These are phyloP conservation scores for Drosophila neocordata DNA, from an alignment of 1,140 invertebrate genomes.

Conservation along the genomic window DNA sequence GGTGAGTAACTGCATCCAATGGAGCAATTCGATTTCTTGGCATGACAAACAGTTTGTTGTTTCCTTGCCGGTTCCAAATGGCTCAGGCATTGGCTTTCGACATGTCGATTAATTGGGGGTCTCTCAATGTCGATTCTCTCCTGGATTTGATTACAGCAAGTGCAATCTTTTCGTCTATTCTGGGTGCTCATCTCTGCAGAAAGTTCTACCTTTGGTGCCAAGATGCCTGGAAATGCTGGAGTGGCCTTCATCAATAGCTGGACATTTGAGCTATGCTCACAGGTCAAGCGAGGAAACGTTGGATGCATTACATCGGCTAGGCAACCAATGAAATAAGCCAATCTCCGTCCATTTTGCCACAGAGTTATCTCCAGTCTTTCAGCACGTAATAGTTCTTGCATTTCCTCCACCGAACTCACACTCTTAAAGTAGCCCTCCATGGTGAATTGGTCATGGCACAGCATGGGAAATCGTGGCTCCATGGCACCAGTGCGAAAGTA, in stretches of 20 bases:
- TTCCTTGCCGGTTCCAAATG: conserved; percentile 52
- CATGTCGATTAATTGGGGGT: conserved; percentile 37
- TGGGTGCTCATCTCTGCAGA: conserved; percentile 51
- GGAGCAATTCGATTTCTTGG: conserved; percentile 41
- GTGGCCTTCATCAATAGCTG: conserved; percentile 79
- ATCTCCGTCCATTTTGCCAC: conserved; percentile 75
- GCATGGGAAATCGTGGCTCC: conserved; percentile 76
- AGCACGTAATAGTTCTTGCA: conserved; percentile 55
- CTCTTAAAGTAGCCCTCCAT: conserved; percentile 79
- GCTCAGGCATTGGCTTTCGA: conserved; percentile 43
- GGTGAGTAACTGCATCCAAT: conserved; percentile 11
- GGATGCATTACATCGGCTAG: conserved; percentile 69
- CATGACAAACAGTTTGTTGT: conserved; percentile 63
- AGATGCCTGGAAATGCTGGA: conserved; percentile 71
- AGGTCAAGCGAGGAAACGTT: conserved; percentile 56
- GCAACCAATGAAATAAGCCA: conserved; percentile 70
- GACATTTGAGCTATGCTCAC: conserved; percentile 61
- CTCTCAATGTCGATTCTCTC: conserved; percentile 1
- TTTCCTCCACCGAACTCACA: conserved; percentile 47
- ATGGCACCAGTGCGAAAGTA: conserved; percentile 77
- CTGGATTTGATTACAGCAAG: conserved; percentile 19
- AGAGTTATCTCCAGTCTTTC: conserved; percentile 74
- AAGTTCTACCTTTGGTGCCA: conserved; percentile 73
- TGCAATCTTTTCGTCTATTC: conserved; percentile 40
- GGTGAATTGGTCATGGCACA: conserved; percentile 74